Percentiles rank a stretch among this genome's conserved stretches.
Conservation (phyloP, 1,140 invertebrate genomes). For the Leptopilina clavipes region DNA sequence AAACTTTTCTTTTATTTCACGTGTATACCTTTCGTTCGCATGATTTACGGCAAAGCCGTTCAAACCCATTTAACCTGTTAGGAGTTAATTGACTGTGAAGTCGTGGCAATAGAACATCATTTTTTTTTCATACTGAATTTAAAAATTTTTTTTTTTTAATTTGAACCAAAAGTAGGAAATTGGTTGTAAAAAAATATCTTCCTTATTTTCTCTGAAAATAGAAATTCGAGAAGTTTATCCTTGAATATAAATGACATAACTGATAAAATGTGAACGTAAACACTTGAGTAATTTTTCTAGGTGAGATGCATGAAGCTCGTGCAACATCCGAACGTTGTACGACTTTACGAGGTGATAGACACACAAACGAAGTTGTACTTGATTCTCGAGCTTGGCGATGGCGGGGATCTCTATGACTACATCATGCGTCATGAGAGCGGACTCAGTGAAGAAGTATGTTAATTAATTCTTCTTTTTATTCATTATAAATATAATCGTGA, state of each 20-base stretch:
- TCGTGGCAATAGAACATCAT: conserved; percentile 1
- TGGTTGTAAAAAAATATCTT: not conserved
- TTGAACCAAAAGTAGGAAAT: too few relatives aligned
- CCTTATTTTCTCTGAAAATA: not conserved
- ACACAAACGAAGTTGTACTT: conserved; percentile 97
- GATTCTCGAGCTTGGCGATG: conserved; percentile 98
- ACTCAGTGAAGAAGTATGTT: conserved; percentile 77
- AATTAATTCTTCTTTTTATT: conserved; percentile 24
- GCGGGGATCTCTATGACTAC: conserved; percentile 99
- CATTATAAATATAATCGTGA: too few relatives aligned
- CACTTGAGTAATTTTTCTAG: conserved; percentile 75
- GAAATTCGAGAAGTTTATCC: conserved; percentile 13
- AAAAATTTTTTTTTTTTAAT: not conserved
- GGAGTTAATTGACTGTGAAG: conserved; percentile 20
- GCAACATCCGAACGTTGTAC: conserved; percentile 98
- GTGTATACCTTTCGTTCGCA: not conserved
- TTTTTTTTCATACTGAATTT: not conserved
- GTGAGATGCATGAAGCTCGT: conserved; percentile 99
- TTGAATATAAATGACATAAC: conserved; percentile 25
- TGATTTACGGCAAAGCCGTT: conserved; percentile 13
- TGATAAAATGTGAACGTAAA: conserved; percentile 29
- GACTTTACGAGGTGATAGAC: conserved; percentile 99
- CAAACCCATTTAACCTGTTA: conserved; percentile 2
- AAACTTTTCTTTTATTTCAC: not conserved
- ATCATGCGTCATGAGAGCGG: conserved; percentile 97